A percentile compares a stretch with the other conserved stretches of the same genome.
These are phyloP conservation scores for Strix aluco DNA, from an alignment of 2,113 vertebrate genomes.

Conservation along the genomic window DNA sequence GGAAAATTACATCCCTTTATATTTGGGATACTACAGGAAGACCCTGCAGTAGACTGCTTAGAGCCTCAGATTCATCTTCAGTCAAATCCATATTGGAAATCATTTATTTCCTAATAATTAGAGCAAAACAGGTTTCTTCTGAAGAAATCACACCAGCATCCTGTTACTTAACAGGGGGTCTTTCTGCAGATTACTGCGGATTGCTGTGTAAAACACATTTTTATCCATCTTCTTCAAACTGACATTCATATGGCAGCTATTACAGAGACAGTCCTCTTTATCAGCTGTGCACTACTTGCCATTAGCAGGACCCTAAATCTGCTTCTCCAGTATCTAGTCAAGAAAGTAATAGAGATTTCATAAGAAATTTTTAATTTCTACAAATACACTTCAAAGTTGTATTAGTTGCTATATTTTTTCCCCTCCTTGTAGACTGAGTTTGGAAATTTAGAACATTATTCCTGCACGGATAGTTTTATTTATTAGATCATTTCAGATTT, in stretches of 20 bases:
- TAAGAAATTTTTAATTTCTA: not conserved
- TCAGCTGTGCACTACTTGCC: not conserved
- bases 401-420: not conserved
- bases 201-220: not conserved
- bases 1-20: not conserved
- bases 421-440: not conserved
- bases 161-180: not conserved
- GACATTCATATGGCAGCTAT: not conserved
- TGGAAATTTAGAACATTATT: not conserved
- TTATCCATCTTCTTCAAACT: not conserved
- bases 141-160: not conserved
- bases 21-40: not conserved
- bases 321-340: not conserved
- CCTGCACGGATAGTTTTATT: not conserved
- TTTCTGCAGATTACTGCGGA: not conserved
- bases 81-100: not conserved
- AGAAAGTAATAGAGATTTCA: not conserved
- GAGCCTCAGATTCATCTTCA: not conserved
- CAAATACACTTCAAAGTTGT: not conserved
- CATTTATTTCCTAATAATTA: not conserved
- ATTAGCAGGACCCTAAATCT: not conserved
- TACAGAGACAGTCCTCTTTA: not conserved
- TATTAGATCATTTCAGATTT: not conserved
- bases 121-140: not conserved
- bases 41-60: not conserved